Conservation (phyloP, 2,888 invertebrate species). For the Acrocyrtus sp. region DNA sequence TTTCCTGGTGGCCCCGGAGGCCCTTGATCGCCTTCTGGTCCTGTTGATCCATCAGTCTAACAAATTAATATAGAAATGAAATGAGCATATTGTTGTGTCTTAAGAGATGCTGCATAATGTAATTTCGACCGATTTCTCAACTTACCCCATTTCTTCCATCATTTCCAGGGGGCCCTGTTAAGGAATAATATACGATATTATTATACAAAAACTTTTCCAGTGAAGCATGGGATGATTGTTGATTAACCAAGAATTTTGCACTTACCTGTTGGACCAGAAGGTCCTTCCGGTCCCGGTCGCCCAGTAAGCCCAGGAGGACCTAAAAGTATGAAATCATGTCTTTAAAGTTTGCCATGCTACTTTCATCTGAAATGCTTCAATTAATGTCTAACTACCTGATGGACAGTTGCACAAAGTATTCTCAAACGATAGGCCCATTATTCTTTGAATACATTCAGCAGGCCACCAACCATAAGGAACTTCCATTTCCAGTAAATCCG, state of each 20-base stretch:
- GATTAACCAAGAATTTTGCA: not conserved
- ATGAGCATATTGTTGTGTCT: not conserved
- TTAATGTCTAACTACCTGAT: not conserved
- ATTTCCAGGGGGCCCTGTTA: constrained; percentile 22
- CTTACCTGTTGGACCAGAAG: constrained; percentile 1
- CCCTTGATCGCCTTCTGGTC: constrained; percentile 21
- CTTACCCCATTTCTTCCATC: constrained; percentile 37
- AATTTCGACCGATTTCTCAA: not conserved
- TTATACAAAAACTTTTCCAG: no score
- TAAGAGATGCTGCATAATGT: no score
- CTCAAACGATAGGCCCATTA: constrained; percentile 31
- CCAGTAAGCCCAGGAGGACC: constrained; percentile 35
- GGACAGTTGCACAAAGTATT: constrained; percentile 41
- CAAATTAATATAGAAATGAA: not conserved
- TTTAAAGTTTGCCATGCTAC: not conserved
- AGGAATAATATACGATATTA: no score
- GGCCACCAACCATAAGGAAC: constrained; percentile 44
- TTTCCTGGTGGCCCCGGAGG: constrained; percentile 10
- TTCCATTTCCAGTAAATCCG: constrained; percentile 38
- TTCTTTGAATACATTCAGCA: constrained; percentile 35
- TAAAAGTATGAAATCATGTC: not conserved
- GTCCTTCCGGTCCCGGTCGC: constrained; percentile 34
- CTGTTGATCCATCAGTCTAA: constrained; percentile 13
- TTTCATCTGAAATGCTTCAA: no score
- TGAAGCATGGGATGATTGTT: no score